Evolutionary conservation across 2,888 invertebrate species (phyloP).

Genomic region (Napeogenes sylphis): DNA sequence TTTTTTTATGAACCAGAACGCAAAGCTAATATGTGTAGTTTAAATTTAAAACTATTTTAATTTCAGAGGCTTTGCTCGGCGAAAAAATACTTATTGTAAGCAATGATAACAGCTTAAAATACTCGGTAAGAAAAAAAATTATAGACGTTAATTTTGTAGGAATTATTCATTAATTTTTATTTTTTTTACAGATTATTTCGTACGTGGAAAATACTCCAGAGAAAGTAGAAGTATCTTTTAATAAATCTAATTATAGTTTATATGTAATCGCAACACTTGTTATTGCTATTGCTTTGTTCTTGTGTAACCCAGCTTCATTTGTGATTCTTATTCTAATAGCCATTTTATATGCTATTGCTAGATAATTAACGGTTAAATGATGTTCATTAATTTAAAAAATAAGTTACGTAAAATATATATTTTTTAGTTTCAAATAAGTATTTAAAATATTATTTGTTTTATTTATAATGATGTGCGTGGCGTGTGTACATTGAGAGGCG

Average conservation of each 20-base stretch:
- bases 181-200: neutral
- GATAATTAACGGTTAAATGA: neutral
- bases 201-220: slow-evolving; percentile 6
- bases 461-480: no score
- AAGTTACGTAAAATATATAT: no score
- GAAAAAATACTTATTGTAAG: slow-evolving; percentile 59
- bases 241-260: slow-evolving; percentile 39
- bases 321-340: slow-evolving; percentile 16
- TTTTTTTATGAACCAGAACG: no score
- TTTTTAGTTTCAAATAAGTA: neutral
- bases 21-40: no score
- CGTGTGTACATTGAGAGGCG: no score
- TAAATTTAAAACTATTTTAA: neutral
- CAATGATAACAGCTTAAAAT: slow-evolving; percentile 53
- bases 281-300: slow-evolving; percentile 45
- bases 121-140: slow-evolving; percentile 48
- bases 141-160: slow-evolving; percentile 10
- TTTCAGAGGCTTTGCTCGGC: slow-evolving; percentile 63
- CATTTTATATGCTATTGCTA: slow-evolving; percentile 19
- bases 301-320: slow-evolving; percentile 46
- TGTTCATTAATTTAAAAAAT: no score
- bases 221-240: slow-evolving; percentile 23
- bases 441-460: neutral
- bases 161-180: slow-evolving; percentile 5
- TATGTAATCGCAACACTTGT: slow-evolving; percentile 44